Percentiles rank a stretch among this genome's conserved stretches.
Evolutionary conservation across 2,888 invertebrate species (phyloP).

Genomic region (Oscheius onirici): DNA sequence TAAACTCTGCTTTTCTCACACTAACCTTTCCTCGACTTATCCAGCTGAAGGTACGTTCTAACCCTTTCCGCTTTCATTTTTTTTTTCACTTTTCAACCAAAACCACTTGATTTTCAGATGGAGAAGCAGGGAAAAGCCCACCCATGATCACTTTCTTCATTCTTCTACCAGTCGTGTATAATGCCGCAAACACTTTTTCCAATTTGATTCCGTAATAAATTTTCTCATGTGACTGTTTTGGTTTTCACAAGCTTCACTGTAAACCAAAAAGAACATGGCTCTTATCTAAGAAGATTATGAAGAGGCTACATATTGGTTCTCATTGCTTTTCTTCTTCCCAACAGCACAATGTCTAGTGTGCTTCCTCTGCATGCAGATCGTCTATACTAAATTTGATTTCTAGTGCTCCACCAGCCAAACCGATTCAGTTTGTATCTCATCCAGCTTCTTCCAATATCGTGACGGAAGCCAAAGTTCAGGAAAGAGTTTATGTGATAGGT

Average conservation of each 20-base stretch:
- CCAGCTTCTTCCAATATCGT: not conserved
- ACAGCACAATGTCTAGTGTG: not conserved
- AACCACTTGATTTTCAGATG: slow-evolving; percentile 50
- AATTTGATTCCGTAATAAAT: not conserved
- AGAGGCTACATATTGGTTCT: too few relatives aligned
- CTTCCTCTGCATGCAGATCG: not conserved
- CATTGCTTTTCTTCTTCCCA: not conserved
- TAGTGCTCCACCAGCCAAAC: not conserved
- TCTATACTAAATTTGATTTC: not conserved
- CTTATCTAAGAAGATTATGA: not conserved
- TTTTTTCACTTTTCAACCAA: not conserved
- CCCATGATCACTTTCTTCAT: slow-evolving; percentile 43
- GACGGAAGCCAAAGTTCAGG: too few relatives aligned
- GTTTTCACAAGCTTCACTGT: too few relatives aligned
- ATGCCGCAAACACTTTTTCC: not conserved
- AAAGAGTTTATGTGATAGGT: too few relatives aligned
- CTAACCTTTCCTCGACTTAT: not conserved
- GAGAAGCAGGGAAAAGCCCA: slow-evolving; percentile 66
- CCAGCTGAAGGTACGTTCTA: slow-evolving; percentile 1
- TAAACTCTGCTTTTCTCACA: not conserved
- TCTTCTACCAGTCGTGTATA: slow-evolving; percentile 2
- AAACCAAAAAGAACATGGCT: not conserved
- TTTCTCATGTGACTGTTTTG: not conserved
- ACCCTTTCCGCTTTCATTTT: not conserved
- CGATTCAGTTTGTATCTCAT: not conserved